Conservation (phyloP, 2,113 vertebrate genomes). For the Melanerpes formicivorus region DNA sequence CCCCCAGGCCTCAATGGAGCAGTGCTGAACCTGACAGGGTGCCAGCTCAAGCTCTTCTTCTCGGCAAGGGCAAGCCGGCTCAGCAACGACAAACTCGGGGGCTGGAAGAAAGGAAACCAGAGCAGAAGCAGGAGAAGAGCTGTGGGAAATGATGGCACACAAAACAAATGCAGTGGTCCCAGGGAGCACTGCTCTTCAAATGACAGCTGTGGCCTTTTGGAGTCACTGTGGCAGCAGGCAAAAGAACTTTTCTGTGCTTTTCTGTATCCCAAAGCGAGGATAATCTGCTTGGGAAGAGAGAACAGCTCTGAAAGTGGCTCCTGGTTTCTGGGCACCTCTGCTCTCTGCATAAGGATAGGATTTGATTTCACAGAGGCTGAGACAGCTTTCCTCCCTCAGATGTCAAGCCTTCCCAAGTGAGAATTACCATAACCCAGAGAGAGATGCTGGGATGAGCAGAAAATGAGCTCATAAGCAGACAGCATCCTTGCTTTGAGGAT, state of each 20-base stretch:
- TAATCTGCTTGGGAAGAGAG: background rate
- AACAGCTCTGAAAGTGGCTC: background rate
- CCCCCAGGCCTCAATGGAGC: slow-evolving; percentile 44
- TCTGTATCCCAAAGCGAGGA: background rate
- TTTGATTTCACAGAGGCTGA: background rate
- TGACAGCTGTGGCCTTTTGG: background rate
- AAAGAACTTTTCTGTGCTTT: background rate
- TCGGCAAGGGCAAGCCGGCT: slow-evolving; percentile 42
- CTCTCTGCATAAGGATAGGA: background rate
- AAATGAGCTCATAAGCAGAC: background rate
- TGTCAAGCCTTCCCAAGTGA: background rate
- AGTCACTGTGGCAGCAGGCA: background rate
- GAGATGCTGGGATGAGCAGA: background rate
- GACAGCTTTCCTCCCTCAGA: background rate
- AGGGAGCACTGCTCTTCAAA: background rate
- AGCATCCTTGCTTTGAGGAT: background rate
- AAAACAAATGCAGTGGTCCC: background rate
- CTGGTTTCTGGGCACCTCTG: background rate
- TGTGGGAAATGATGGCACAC: background rate
- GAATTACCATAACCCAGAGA: background rate
- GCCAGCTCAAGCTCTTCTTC: background rate
- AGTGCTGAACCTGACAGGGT: background rate
- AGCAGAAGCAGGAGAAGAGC: background rate
- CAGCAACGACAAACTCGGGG: slow-evolving; percentile 25
- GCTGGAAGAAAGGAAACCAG: background rate